Percentiles rank a stretch among this genome's conserved stretches.
These are phyloP conservation scores for Thinocorus orbignyianus DNA, from an alignment of 2,113 vertebrate species.

Conservation along the genomic window DNA sequence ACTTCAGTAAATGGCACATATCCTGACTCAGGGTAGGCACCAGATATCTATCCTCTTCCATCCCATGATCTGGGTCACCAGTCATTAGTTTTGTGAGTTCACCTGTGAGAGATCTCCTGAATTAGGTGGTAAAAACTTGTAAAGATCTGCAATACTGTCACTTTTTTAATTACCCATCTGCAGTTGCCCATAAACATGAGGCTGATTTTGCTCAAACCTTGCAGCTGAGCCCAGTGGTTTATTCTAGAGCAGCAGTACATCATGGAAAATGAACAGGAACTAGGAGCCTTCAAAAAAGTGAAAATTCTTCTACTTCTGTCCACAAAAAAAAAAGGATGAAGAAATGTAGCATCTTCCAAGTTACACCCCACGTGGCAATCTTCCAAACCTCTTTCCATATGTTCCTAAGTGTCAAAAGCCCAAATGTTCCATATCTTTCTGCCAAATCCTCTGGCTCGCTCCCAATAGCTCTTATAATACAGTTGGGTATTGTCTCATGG, in stretches of 20 bases:
- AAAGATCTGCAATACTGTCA: neutral
- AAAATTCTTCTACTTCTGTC: neutral
- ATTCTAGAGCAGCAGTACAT: neutral
- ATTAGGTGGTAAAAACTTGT: neutral
- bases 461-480: slow-evolving; percentile 30
- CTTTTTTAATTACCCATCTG: neutral
- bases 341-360: slow-evolving; percentile 31
- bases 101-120: neutral
- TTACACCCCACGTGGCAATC: slow-evolving; percentile 9
- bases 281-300: neutral
- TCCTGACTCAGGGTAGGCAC: neutral
- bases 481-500: slow-evolving; percentile 14
- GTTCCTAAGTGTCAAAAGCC: slow-evolving; percentile 37
- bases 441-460: slow-evolving; percentile 37
- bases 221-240: neutral
- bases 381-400: slow-evolving; percentile 62
- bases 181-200: neutral
- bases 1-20: neutral
- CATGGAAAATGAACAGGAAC: neutral
- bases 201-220: neutral
- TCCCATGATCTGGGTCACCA: neutral
- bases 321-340: neutral
- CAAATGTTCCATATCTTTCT: slow-evolving; percentile 57
- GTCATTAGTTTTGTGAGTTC: neutral
- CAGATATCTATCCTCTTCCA: neutral